Evolutionary conservation across 2,888 invertebrate species (phyloP).

Genomic region (Tryphoninae sp.): DNA sequence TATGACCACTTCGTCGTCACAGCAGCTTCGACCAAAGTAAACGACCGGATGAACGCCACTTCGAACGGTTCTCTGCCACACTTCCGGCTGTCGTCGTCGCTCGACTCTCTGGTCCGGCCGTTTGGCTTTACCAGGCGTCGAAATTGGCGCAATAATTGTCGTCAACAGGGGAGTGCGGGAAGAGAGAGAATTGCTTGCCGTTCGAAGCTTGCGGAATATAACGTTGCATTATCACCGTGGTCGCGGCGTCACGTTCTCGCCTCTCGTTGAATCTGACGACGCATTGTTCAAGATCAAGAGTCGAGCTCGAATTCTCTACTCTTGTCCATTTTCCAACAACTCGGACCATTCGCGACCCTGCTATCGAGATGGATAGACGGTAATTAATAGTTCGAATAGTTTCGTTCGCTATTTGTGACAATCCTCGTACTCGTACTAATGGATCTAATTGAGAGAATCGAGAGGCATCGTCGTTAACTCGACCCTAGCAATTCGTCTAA

Average conservation of each 20-base stretch:
- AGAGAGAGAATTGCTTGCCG: neutral
- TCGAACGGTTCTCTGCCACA: slow-evolving; percentile 23
- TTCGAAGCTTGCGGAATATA: slow-evolving; percentile 15
- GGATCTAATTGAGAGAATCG: neutral
- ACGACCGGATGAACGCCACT: slow-evolving; percentile 22
- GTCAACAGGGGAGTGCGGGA: slow-evolving; percentile 19
- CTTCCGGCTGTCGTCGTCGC: slow-evolving; percentile 21
- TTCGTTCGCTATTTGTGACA: slow-evolving; percentile 14
- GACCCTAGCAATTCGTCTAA: no score
- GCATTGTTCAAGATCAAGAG: slow-evolving; percentile 9
- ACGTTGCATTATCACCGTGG: slow-evolving; percentile 30
- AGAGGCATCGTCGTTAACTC: no score
- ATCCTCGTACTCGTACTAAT: neutral
- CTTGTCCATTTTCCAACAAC: neutral
- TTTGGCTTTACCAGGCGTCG: slow-evolving; percentile 3
- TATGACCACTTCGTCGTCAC: slow-evolving; percentile 34
- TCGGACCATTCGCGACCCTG: neutral
- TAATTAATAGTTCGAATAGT: slow-evolving; percentile 44
- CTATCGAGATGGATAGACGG: slow-evolving; percentile 5
- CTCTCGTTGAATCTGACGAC: neutral
- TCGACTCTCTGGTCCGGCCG: slow-evolving; percentile 13
- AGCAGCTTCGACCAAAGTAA: slow-evolving; percentile 27
- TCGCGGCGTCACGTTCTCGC: slow-evolving; percentile 46
- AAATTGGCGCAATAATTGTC: slow-evolving; percentile 60
- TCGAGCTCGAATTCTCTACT: neutral